Evolutionary conservation across 2,113 vertebrate genomes (phyloP).

Genomic region (Pycnonotus jocosus): DNA sequence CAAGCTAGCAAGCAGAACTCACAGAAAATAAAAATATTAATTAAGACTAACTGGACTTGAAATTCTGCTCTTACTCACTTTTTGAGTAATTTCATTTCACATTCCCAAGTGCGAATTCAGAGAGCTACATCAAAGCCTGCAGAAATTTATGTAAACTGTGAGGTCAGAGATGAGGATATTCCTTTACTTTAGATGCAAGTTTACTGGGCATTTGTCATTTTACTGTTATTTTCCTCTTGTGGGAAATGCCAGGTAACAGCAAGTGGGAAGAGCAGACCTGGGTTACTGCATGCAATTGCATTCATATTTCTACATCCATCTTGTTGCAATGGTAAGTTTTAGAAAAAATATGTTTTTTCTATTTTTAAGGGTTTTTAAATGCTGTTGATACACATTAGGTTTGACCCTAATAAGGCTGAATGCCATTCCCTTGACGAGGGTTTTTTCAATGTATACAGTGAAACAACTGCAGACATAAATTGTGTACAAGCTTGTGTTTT

Average conservation of each 20-base stretch:
- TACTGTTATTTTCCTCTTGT: conserved; percentile 41
- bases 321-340: neutral
- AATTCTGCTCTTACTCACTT: neutral
- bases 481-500: neutral
- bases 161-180: neutral
- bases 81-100: neutral
- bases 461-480: conserved; percentile 38
- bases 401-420: neutral
- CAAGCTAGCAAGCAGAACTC: neutral
- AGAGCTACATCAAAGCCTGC: neutral
- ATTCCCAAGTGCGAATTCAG: neutral
- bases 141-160: neutral
- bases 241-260: neutral
- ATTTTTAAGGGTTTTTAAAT: neutral
- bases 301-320: neutral
- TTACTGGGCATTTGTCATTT: conserved; percentile 11
- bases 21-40: neutral
- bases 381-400: neutral
- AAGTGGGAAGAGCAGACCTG: neutral
- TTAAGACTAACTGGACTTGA: neutral
- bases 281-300: neutral
- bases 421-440: neutral
- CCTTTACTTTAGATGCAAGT: neutral
- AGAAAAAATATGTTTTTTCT: neutral
- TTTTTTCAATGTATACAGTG: neutral